phyloP scores from a whole-genome alignment of 2,797 vertebrate species.

The Pseudotriccus pelzelni region DNA sequence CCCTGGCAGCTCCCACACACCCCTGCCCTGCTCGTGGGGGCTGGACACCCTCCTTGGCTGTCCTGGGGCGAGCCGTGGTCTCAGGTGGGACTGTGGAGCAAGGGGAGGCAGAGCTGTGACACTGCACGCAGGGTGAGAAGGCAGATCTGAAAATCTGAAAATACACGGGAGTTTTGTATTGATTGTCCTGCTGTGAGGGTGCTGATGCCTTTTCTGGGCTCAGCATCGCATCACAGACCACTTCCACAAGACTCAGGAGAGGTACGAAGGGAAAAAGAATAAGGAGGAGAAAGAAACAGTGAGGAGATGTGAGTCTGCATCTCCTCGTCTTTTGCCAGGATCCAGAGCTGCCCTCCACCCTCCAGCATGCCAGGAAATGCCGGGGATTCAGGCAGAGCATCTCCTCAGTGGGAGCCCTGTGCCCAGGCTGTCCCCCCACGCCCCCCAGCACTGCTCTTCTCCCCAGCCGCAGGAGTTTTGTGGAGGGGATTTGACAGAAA shows the following conservation, averaged over 20 bases:
- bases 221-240: not conserved
- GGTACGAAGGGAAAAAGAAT: not conserved
- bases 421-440: not conserved
- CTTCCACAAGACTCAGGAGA: not conserved
- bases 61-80: accelerated
- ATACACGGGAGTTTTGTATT: not conserved
- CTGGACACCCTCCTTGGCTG: not conserved
- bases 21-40: accelerated
- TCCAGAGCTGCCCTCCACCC: not conserved
- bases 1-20: accelerated
- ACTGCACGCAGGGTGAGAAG: accelerated
- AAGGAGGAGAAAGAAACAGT: not conserved
- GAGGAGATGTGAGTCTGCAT: accelerated
- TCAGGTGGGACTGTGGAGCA: not conserved
- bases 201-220: not conserved
- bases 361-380: accelerated
- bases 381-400: not conserved
- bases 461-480: not conserved
- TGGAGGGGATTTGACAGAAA: not conserved
- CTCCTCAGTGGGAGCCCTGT: not conserved
- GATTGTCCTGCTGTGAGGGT: not conserved
- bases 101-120: not conserved
- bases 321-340: not conserved
- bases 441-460: not conserved
- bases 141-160: not conserved